Evolutionary conservation across 2,888 invertebrate genomes (phyloP).

Genomic region (Erebia ligea): DNA sequence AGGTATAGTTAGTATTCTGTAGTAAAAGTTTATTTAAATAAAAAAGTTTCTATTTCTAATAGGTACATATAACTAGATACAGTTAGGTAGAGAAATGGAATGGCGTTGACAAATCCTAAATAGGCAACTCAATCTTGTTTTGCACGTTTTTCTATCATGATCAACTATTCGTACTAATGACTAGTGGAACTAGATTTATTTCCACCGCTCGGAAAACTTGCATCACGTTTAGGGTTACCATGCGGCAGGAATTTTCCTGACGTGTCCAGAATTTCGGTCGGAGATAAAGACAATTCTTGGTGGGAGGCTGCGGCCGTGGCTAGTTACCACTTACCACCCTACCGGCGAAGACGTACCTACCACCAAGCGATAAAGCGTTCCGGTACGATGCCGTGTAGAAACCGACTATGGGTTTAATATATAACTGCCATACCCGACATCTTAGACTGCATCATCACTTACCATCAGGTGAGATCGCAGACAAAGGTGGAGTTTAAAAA

Average conservation of each 20-base stretch:
- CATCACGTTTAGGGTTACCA: conserved; percentile 40
- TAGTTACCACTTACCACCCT: too few species aligned
- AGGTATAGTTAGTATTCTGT: too few species aligned
- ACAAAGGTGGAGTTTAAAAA: too few species aligned
- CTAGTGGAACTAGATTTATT: conserved; percentile 34
- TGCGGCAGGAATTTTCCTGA: background rate
- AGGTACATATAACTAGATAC: background rate
- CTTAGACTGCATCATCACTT: too few species aligned
- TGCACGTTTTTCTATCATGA: conserved; percentile 11
- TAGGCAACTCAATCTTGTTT: background rate
- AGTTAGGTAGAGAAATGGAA: background rate
- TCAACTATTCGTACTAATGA: conserved; percentile 14
- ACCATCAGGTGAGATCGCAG: too few species aligned
- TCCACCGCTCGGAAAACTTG: conserved; percentile 34
- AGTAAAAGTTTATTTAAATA: background rate
- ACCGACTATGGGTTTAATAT: too few species aligned
- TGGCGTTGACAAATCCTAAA: background rate
- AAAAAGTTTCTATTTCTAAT: background rate
- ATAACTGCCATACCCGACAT: too few species aligned
- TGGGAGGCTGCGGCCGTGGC: too few species aligned
- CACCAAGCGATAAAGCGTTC: too few species aligned
- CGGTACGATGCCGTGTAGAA: too few species aligned
- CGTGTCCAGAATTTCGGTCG: background rate
- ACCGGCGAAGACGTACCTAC: too few species aligned
- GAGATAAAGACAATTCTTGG: too few species aligned